Evolutionary conservation across 2,888 invertebrate genomes (phyloP), one percentile per base, ranked within the genome.

Genomic region (Chrysolina americana): DNA sequence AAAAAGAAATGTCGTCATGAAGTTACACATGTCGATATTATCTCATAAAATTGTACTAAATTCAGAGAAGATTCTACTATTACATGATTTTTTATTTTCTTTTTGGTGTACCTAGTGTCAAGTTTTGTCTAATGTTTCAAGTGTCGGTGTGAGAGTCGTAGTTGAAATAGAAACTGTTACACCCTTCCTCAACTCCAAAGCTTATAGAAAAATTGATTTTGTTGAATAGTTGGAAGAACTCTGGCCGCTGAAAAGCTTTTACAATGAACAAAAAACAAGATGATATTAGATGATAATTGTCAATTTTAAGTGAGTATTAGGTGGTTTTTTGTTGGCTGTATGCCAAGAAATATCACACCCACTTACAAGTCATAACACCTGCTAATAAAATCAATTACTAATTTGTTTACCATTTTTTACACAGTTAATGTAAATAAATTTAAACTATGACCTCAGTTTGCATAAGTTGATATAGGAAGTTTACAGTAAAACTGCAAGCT

Each of bases 1-100:
- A 83, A 82, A 82, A 83, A 86, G 86, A 86, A 86, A 87, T 87
- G 87, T 88, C 88, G 87, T 87, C 87, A 87, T 82, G 81, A 83
- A 81, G 81, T 85, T 87, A 87, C 87, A 88, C 88, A 88, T 88
- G 88, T 88, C 87, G 87, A 86, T 83, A 86, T 85, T 86, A 87
- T 87, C 83, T 86, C 86, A 80, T 82, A 83, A 84, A 85, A 85
- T 78, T 82, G 79, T 79, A 78, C 79, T 74, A 78, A 80, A 82
- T 79, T 76, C 70, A 71, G 74, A 71, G 78, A 80, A 81, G 79
- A 76, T 76, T 74, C 70, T 75, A 79, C 81, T 80, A 82, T 83
- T 83, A 83, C 81, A 80, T 79, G 76, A 81, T 78, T 78, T 73
- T 71, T 74, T 76, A 76, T 68, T 74, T 72, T 64, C 70, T 76